A percentile compares a stretch with the other conserved stretches of the same genome.
phyloP scores from a whole-genome alignment of 2,113 vertebrate species.

The Hystrix brachyura region DNA sequence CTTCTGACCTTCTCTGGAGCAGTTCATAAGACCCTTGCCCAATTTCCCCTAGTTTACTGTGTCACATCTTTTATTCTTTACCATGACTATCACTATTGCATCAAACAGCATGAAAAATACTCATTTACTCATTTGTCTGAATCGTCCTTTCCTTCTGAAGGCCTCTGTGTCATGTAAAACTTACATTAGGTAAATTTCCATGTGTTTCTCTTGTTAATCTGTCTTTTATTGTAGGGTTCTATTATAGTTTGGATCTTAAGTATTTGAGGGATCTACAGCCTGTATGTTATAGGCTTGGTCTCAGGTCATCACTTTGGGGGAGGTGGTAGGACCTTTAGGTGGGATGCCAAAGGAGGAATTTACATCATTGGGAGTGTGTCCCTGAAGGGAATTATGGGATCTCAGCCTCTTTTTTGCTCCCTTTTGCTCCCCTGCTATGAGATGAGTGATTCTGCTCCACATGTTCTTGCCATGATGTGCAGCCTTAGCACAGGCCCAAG shows the following conservation, averaged over 20 bases:
- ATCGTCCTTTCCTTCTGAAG: neutral
- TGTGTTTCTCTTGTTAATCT: neutral
- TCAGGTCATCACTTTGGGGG: neutral
- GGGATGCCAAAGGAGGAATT: neutral
- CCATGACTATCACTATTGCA: neutral
- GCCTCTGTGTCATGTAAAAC: neutral
- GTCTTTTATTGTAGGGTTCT: neutral
- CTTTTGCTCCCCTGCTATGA: neutral
- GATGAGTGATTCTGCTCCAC: neutral
- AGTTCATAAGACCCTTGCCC: neutral
- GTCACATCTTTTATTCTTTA: neutral
- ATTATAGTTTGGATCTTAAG: neutral
- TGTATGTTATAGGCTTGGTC: neutral
- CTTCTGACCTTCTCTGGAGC: neutral
- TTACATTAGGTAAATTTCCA: neutral
- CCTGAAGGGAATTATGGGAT: neutral
- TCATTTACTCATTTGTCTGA: no score
- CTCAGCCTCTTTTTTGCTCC: neutral
- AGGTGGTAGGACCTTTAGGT: no score
- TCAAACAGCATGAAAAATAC: neutral
- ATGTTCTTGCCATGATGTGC: no score
- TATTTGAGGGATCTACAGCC: neutral
- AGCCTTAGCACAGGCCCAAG: neutral
- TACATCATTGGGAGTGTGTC: no score
- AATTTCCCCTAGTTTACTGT: no score